phyloP scores from a whole-genome alignment of 2,113 vertebrate species.

The Pterophyllum scalare region DNA sequence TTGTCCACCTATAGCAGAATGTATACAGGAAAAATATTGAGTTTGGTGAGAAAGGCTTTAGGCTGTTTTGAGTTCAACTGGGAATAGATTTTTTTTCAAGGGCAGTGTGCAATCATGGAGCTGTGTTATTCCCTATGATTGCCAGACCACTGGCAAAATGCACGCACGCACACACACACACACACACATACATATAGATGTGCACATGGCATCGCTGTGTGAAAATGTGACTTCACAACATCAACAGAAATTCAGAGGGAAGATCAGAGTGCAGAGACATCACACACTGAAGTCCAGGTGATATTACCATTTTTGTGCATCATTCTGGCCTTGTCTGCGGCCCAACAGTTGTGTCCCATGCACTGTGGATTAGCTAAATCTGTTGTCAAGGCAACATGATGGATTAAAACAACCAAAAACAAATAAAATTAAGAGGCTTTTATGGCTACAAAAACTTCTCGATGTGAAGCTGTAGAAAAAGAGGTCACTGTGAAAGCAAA shows the following conservation, averaged over 20 bases:
- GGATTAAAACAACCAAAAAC: constrained; percentile 16
- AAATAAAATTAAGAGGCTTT: constrained; percentile 34
- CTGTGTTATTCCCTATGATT: constrained; percentile 68
- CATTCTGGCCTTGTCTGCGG: constrained; percentile 34
- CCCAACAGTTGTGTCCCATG: constrained; percentile 36
- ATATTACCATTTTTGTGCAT: constrained; percentile 65
- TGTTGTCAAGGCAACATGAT: constrained; percentile 63
- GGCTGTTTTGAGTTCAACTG: constrained; percentile 73
- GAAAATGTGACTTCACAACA: constrained; percentile 67
- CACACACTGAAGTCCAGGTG: constrained; percentile 61
- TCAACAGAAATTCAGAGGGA: constrained; percentile 68
- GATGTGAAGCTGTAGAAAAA: constrained; percentile 2
- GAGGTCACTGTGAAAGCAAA: constrained; percentile 16
- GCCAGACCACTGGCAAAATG: constrained; percentile 61
- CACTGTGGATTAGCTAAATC: constrained; percentile 41
- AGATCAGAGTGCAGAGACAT: constrained; percentile 68
- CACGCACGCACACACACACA: constrained; percentile 8
- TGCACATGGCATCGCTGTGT: not conserved
- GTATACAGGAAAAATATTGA: constrained; percentile 59
- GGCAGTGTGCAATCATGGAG: constrained; percentile 66
- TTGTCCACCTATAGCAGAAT: constrained; percentile 52
- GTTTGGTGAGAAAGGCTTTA: constrained; percentile 58
- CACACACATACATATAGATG: constrained; percentile 13
- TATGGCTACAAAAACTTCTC: constrained; percentile 18
- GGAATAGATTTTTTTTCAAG: constrained; percentile 72